phyloP scores from a whole-genome alignment of 2,888 invertebrate species.

The Ormyrus rosae region DNA sequence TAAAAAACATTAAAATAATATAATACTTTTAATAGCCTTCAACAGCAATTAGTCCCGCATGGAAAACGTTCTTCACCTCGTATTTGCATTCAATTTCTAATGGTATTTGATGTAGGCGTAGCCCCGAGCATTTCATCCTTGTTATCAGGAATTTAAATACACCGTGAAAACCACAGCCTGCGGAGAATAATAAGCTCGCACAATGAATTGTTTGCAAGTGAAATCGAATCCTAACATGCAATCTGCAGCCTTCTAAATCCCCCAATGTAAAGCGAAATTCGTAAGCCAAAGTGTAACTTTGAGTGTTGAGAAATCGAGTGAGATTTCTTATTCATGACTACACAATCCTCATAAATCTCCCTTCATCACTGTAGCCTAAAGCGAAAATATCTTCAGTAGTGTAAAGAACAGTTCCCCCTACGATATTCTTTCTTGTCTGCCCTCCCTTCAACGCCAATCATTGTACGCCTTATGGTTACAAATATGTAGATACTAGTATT shows the following conservation, averaged over 20 bases:
- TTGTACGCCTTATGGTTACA: not conserved
- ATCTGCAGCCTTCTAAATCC: slow-evolving; percentile 38
- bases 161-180: slow-evolving; percentile 11
- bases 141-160: slow-evolving; percentile 49
- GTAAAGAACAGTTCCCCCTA: slow-evolving; percentile 47
- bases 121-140: slow-evolving; percentile 31
- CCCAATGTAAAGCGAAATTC: slow-evolving; percentile 33
- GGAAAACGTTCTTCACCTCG: too few species aligned
- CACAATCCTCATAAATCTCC: slow-evolving; percentile 61
- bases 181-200: slow-evolving; percentile 49
- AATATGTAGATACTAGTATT: not conserved
- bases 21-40: too few species aligned
- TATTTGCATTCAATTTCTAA: too few species aligned
- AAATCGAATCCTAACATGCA: slow-evolving; percentile 53
- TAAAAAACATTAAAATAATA: too few species aligned
- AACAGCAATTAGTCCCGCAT: too few species aligned
- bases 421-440: slow-evolving; percentile 20
- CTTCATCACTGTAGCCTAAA: slow-evolving; percentile 57
- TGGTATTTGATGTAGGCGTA: too few species aligned
- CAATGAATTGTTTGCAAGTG: slow-evolving; percentile 56
- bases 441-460: slow-evolving; percentile 28
- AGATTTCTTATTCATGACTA: slow-evolving; percentile 61
- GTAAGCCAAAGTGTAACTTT: slow-evolving; percentile 32
- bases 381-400: slow-evolving; percentile 59
- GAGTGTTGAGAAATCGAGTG: slow-evolving; percentile 37